A percentile compares a stretch with the other conserved stretches of the same genome.
phyloP scores from a whole-genome alignment of 2,113 vertebrate genomes.

The Glaucomys volans region DNA sequence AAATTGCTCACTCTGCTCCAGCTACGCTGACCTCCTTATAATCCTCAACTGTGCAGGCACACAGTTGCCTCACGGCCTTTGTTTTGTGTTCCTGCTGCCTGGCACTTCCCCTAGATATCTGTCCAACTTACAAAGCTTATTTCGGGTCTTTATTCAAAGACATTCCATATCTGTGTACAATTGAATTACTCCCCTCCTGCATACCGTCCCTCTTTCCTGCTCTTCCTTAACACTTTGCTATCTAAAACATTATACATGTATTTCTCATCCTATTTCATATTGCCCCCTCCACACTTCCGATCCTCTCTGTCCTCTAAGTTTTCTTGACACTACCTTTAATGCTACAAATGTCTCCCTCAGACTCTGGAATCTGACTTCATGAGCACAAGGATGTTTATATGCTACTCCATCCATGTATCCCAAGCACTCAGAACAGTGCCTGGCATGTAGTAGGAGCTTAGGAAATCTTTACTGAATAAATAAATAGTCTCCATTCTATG shows the following conservation, averaged over 20 bases:
- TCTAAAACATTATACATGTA: neutral
- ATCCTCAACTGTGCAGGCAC: neutral
- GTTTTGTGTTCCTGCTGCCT: neutral
- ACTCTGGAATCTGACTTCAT: neutral
- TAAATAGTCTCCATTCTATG: neutral
- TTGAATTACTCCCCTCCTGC: neutral
- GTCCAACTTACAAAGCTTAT: neutral
- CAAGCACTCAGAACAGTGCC: neutral
- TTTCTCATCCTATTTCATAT: neutral
- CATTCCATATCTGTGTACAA: neutral
- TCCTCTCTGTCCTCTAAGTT: neutral
- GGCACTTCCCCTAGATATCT: neutral
- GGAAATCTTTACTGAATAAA: neutral
- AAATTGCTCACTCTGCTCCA: neutral
- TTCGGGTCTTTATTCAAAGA: neutral
- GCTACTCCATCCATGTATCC: neutral
- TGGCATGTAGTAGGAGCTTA: neutral
- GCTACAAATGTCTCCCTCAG: neutral
- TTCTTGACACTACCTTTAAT: neutral
- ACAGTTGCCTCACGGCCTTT: neutral
- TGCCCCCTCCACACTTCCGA: neutral
- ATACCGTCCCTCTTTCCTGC: neutral
- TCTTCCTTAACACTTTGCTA: neutral
- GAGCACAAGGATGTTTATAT: neutral
- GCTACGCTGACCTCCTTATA: neutral